phyloP scores from a whole-genome alignment of 2,113 vertebrate species.

The Okapia johnstoni region DNA sequence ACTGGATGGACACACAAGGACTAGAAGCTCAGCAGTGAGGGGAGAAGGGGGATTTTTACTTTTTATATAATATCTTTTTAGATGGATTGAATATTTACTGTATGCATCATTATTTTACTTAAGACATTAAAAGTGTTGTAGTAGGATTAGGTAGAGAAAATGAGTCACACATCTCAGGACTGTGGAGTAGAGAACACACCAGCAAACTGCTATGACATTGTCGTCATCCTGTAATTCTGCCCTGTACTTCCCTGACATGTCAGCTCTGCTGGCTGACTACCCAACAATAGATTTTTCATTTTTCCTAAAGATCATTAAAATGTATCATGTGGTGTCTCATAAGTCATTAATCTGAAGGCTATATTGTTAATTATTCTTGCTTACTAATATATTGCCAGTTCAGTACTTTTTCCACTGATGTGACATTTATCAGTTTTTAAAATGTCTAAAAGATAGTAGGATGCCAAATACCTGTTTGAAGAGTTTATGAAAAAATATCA shows the following conservation, averaged over 20 bases:
- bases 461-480: not conserved
- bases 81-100: not conserved
- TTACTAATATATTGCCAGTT: constrained; percentile 29
- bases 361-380: constrained; percentile 4
- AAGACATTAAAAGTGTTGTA: not conserved
- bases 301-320: constrained; percentile 25
- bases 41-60: not conserved
- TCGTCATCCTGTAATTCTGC: not conserved
- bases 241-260: not conserved
- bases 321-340: not conserved
- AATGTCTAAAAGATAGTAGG: not conserved
- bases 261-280: not conserved
- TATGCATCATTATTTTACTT: not conserved
- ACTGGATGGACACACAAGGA: not conserved
- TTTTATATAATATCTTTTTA: not conserved
- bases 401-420: constrained; percentile 16
- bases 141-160: not conserved
- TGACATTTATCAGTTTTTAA: not conserved
- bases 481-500: not conserved
- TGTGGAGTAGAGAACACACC: not conserved
- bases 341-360: constrained; percentile 19
- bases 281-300: not conserved
- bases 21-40: not conserved
- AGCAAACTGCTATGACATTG: not conserved
- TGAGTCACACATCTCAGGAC: not conserved